Evolutionary conservation across 2,113 vertebrate species (phyloP).

Genomic region (Urocitellus parryii): DNA sequence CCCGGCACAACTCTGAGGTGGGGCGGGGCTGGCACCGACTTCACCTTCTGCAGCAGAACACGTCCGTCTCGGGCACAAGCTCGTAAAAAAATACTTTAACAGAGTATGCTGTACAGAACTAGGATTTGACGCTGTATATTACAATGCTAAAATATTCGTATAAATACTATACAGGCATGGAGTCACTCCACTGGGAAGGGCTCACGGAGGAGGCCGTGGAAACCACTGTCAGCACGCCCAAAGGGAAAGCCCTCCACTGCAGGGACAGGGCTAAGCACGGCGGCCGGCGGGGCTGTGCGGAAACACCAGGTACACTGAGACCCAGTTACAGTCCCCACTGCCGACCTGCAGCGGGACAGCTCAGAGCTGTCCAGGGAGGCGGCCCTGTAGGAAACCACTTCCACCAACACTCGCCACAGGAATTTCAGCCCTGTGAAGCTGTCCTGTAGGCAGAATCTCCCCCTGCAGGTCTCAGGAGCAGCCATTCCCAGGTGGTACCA

Average conservation of each 20-base stretch:
- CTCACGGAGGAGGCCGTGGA: conserved; percentile 49
- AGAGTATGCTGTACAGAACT: conserved; percentile 85
- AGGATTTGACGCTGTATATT: conserved; percentile 63
- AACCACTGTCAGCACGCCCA: conserved; percentile 28
- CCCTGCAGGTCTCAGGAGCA: background rate
- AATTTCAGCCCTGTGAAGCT: conserved; percentile 57
- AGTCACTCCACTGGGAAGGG: conserved; percentile 80
- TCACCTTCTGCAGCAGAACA: conserved; percentile 70
- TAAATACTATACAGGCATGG: conserved; percentile 90
- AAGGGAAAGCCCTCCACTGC: background rate
- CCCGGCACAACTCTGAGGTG: background rate
- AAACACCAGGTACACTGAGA: background rate
- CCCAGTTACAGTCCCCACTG: background rate
- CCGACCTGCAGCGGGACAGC: background rate
- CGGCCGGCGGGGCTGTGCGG: background rate
- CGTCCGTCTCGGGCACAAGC: conserved; percentile 78
- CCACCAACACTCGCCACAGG: conserved; percentile 9
- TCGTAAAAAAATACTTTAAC: conserved; percentile 90
- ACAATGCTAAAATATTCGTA: conserved; percentile 88
- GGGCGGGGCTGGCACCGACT: background rate
- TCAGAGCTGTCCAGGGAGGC: background rate
- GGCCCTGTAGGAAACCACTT: background rate
- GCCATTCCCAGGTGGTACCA: background rate
- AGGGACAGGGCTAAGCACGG: background rate
- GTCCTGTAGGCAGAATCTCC: background rate